These are phyloP conservation scores for Agrenia bidenticulata DNA, from an alignment of 2,888 invertebrate species.

Conservation along the genomic window DNA sequence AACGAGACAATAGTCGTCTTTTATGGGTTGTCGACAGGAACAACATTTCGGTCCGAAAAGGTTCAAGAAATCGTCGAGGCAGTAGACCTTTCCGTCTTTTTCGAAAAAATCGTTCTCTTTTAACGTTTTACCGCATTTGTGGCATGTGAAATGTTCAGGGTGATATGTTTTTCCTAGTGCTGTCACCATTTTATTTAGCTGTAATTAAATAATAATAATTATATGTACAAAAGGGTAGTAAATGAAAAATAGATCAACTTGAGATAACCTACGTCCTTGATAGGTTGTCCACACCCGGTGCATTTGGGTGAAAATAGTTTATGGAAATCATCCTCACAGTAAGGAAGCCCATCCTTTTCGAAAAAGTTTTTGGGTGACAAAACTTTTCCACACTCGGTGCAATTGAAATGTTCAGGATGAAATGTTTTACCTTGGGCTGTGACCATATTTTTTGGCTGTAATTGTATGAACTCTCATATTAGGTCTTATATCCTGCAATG, in stretches of 20 bases:
- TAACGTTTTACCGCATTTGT: conserved; percentile 33
- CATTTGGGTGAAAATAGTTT: conserved; percentile 47
- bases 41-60: conserved; percentile 42
- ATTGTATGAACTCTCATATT: neutral
- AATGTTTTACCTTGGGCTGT: conserved; percentile 23
- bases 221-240: too few species aligned
- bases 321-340: conserved; percentile 45
- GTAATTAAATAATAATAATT: too few species aligned
- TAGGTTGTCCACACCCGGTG: conserved; percentile 45
- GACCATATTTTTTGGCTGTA: conserved; percentile 13
- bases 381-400: conserved; percentile 35
- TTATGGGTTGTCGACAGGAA: conserved; percentile 36
- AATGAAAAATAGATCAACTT: too few species aligned
- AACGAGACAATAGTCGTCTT: conserved; percentile 38
- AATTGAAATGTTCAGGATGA: conserved; percentile 39
- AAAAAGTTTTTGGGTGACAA: conserved; percentile 40
- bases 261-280: conserved; percentile 35
- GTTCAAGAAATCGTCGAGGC: conserved; percentile 39
- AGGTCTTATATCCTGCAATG: too few species aligned
- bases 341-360: conserved; percentile 40
- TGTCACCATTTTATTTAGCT: conserved; percentile 34
- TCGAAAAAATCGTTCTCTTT: conserved; percentile 45
- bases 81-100: conserved; percentile 44
- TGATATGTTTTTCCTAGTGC: too few species aligned
- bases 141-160: conserved; percentile 47